phyloP scores from a whole-genome alignment of 35 echinoderm and acorn worm genomes.

The Stichopus chloronotus region DNA sequence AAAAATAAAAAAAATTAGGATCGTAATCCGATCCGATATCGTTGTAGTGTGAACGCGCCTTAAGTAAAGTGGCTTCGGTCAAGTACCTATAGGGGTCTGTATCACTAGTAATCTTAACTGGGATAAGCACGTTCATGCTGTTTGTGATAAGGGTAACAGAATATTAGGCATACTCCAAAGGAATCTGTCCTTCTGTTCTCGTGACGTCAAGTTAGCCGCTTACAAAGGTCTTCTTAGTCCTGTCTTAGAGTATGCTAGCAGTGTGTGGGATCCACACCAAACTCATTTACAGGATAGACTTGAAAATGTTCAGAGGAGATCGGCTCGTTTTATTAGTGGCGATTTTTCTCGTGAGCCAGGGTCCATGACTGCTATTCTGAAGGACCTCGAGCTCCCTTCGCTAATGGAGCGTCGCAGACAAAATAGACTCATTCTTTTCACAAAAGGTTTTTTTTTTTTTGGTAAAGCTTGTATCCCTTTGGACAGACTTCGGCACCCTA shows the following conservation, averaged over 20 bases:
- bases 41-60: no score
- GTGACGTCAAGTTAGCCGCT: conserved; percentile 4
- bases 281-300: neutral
- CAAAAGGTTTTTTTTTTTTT: neutral
- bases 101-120: neutral
- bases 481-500: neutral
- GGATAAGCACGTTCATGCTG: neutral
- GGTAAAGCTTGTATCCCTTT: no score
- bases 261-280: no score
- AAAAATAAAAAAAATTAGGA: no score
- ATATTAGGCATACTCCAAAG: neutral
- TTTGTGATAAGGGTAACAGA: conserved; percentile 5
- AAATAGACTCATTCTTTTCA: neutral
- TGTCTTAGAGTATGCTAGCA: no score
- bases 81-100: neutral
- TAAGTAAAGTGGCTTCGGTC: no score
- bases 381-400: neutral
- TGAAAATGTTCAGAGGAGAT: conserved; percentile 12
- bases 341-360: conserved; percentile 24
- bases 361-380: conserved; percentile 23
- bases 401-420: neutral
- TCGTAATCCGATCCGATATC: no score
- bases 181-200: conserved; percentile 2
- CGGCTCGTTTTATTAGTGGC: conserved; percentile 2
- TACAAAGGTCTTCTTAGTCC: neutral